Conservation (phyloP, 2,888 invertebrate species). For the Trichacis sp. region DNA sequence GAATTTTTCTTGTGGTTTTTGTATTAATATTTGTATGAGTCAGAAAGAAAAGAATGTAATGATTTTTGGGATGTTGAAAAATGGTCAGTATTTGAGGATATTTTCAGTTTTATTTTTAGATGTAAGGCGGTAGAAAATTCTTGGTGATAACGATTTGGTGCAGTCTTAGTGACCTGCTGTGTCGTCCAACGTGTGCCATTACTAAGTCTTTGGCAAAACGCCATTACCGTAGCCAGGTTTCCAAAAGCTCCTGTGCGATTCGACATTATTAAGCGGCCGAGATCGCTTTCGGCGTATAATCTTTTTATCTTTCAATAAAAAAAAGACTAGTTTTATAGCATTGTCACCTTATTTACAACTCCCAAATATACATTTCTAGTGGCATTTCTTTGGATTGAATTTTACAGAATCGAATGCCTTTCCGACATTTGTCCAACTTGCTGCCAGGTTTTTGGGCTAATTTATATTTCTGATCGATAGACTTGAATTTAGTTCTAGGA, state of each 20-base stretch:
- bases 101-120: too few relatives aligned
- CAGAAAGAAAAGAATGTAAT: too few relatives aligned
- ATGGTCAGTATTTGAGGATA: too few relatives aligned
- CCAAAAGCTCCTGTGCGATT: conserved; percentile 23
- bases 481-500: neutral
- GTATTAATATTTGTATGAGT: too few relatives aligned
- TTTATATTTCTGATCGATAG: neutral
- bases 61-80: too few relatives aligned
- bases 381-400: neutral
- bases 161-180: conserved; percentile 38
- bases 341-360: conserved; percentile 4
- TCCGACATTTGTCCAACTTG: neutral
- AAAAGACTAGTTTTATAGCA: conserved; percentile 13
- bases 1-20: too few relatives aligned
- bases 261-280: conserved; percentile 28
- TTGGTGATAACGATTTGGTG: conserved; percentile 45
- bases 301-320: conserved; percentile 14
- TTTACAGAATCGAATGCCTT: neutral
- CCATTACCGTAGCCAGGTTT: conserved; percentile 41
- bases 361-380: neutral
- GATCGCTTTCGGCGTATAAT: conserved; percentile 19
- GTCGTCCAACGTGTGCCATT: conserved; percentile 45
- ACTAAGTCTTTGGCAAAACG: conserved; percentile 47
- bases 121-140: conserved; percentile 18
- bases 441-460: neutral